Conservation (phyloP, 1,140 invertebrate genomes). For the Melanaphis sacchari region DNA sequence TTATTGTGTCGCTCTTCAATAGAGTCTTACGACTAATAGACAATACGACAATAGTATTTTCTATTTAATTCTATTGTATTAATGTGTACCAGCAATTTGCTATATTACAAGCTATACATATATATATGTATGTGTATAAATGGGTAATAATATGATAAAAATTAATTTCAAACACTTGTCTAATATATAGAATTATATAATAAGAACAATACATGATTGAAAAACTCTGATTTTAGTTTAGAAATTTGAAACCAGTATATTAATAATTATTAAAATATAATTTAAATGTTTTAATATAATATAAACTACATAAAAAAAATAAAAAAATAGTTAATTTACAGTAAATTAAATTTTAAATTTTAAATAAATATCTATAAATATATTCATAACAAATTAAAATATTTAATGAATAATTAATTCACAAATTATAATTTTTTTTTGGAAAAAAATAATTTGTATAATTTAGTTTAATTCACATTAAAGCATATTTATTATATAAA, state of each 20-base stretch:
- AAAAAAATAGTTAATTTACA: neutral
- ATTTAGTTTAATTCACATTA: too few relatives aligned
- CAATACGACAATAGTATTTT: neutral
- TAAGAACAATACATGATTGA: neutral
- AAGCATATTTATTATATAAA: neutral
- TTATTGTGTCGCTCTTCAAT: neutral
- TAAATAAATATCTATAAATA: neutral
- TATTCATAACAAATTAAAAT: neutral
- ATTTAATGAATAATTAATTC: neutral
- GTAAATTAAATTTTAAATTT: neutral
- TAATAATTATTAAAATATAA: too few relatives aligned
- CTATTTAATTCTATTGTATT: neutral
- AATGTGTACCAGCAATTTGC: neutral
- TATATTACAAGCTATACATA: neutral
- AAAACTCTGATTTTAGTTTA: neutral
- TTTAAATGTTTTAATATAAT: neutral
- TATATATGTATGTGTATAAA: neutral
- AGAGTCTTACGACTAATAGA: neutral
- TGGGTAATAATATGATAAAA: neutral
- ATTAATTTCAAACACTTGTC: neutral
- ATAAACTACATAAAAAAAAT: neutral
- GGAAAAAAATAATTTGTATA: neutral
- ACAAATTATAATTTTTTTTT: neutral
- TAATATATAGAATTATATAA: neutral
- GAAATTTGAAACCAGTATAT: neutral